Evolutionary conservation across 2,888 invertebrate genomes (phyloP), one percentile per base, ranked within the genome.

Genomic region (Erebia palarica): DNA sequence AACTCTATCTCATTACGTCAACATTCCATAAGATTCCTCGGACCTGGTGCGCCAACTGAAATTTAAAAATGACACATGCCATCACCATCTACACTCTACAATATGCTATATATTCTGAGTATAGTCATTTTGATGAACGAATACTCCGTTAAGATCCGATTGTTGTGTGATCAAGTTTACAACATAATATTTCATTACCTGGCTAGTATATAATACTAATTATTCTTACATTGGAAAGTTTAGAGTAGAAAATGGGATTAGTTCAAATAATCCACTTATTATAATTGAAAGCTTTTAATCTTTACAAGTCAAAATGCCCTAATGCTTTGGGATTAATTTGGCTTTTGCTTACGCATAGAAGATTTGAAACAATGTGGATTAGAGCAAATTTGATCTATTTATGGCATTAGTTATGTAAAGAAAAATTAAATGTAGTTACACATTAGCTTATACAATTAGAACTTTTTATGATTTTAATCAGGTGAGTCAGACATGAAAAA

Each of bases 181-280:
- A 9, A 44, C 10, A 51, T 13, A 51, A 51, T 3, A 51, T 53
- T 8, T n/a, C 1, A 7, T 16, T 21, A 2, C 36, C 7, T 36
- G 36, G 5, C 36, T 36, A 36, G 36, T 21, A 21, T 2, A 58
- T 27, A 58, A 21, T 5, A 58, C 7, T 21, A 21, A 16, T 21
- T 14, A 14, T 59, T 7, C 57, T 57, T n/a, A 3, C n/a, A 11
- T 3, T 21, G 13, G 27, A 10, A 27, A 13, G 27, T 68, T 55
- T 18, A 61, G 53, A 61, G 42, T 53, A 44, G 61, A 66, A 51
- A 65, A 47, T 63, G 61, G 66, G 63, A 67, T 63, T 57, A 70
- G n/a, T 65, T 71, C 58, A 66, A 57, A 66, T 61, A 71, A 67
- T 63, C 67, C 57, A 11, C 63, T 71, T 58, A 67, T 67, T 65